These are phyloP conservation scores for Lasioglossum vierecki DNA, from an alignment of 2,888 invertebrate genomes.

Conservation along the genomic window DNA sequence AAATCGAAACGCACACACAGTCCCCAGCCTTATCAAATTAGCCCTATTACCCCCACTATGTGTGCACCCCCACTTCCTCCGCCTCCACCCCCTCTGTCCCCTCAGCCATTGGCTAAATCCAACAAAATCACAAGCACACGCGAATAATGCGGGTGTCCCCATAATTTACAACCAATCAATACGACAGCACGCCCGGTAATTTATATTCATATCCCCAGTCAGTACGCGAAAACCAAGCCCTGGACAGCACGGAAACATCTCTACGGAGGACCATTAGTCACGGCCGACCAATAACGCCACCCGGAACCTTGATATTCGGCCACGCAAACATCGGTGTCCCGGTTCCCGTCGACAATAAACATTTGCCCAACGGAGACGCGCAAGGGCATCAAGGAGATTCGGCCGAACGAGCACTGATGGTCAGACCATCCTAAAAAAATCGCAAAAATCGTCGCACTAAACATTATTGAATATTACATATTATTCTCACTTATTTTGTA, in stretches of 20 bases:
- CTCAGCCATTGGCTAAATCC: background rate
- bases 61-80: background rate
- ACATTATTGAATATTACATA: too few species aligned
- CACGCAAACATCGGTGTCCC: slow-evolving; percentile 22
- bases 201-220: slow-evolving; percentile 38
- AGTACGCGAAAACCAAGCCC: slow-evolving; percentile 35
- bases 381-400: background rate
- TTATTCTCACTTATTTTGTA: too few species aligned
- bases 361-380: background rate
- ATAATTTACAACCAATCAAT: slow-evolving; percentile 52
- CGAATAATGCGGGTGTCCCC: slow-evolving; percentile 37
- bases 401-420: background rate
- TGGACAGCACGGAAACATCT: slow-evolving; percentile 35
- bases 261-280: slow-evolving; percentile 46
- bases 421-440: background rate
- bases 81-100: background rate
- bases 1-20: slow-evolving; percentile 8
- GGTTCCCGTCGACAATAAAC: slow-evolving; percentile 27
- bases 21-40: slow-evolving; percentile 41
- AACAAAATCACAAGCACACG: slow-evolving; percentile 34
- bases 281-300: slow-evolving; percentile 35
- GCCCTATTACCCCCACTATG: background rate
- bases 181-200: slow-evolving; percentile 28
- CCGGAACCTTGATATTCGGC: slow-evolving; percentile 18
- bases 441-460: background rate